Base-by-base conservation (phyloP, 2,888 invertebrate species). In the Acronicta psi region DNA sequence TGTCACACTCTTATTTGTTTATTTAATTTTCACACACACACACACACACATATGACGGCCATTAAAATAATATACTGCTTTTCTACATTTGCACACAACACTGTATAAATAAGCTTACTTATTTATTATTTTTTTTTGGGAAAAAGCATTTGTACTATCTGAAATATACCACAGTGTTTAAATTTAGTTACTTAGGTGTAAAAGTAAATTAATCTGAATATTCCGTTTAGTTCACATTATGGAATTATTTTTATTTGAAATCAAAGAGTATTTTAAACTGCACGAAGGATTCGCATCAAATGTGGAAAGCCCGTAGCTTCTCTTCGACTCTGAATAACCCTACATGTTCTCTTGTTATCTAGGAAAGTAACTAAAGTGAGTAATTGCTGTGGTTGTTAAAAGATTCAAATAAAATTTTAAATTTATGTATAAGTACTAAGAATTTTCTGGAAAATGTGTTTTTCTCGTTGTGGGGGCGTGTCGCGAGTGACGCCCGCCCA, bases 401-500 rank as follows among this genome's bases (percentile, higher is more conserved):
- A 42, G 42, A 31, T 41, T 13, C 16, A 36, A 16, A 37, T 40
- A 16, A 23, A 36, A 23, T 45, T 53, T 53, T 56, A 11, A 44
- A 58, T 55, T 23, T 10, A 37, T 43, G 18, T 29, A 7, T 5
- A 36, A 73, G 59, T 73, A 67, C 55, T 55, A 55, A 42, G 60
- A 72, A 46, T 23, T 56, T 66, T 63, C 56, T 59, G 76, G 58
- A 71, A 58, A 69, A 42, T 54, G 67, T 58, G 69, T 55, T 59
- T 47, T 67, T 62, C 57, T 42, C 18, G 44, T 49, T 69, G 69
- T 60, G 75, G 88, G 92, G 92, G 92, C 93, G 92, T 92, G 91
- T 87, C 91, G 57, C 31, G 36, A 10, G 34, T 16, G 65, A 70
- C 79, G 80, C 82, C 92, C 92, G 91, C 92, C 92, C 91, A 88